Conservation (phyloP, 2,113 vertebrate species). For the Alaudala cheleensis region DNA sequence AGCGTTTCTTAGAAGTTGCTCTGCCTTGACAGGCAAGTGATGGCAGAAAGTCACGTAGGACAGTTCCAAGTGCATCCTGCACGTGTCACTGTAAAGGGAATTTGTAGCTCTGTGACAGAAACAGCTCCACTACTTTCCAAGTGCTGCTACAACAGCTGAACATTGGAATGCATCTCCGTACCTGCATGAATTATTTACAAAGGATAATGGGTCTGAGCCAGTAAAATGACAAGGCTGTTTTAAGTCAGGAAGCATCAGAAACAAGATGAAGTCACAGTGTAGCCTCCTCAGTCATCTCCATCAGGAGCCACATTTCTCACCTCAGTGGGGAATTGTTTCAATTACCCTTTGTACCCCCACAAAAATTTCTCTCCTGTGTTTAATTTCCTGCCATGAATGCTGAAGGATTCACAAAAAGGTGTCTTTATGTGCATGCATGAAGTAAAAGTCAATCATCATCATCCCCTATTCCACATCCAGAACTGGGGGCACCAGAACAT, state of each 20-base stretch:
- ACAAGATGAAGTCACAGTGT: background rate
- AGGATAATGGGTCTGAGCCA: background rate
- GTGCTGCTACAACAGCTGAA: background rate
- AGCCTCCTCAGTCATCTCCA: background rate
- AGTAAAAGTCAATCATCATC: background rate
- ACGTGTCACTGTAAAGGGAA: rapidly evolving
- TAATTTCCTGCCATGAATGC: background rate
- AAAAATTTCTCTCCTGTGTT: background rate
- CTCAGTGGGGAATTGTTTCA: background rate
- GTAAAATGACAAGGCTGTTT: background rate
- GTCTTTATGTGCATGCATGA: background rate
- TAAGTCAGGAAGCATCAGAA: background rate
- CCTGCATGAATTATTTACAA: background rate
- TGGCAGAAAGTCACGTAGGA: rapidly evolving
- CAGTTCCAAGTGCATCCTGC: background rate
- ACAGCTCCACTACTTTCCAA: background rate
- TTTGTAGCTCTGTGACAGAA: background rate
- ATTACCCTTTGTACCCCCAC: background rate
- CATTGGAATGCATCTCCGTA: background rate
- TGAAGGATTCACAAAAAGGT: background rate
- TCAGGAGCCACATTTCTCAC: background rate
- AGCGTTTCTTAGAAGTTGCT: background rate
- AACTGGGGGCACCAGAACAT: background rate
- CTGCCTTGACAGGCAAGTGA: background rate
- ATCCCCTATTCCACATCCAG: background rate